Evolutionary conservation across 1,140 invertebrate species (phyloP), one percentile per base, ranked within the genome.

Genomic region (Drosophila ironensis): DNA sequence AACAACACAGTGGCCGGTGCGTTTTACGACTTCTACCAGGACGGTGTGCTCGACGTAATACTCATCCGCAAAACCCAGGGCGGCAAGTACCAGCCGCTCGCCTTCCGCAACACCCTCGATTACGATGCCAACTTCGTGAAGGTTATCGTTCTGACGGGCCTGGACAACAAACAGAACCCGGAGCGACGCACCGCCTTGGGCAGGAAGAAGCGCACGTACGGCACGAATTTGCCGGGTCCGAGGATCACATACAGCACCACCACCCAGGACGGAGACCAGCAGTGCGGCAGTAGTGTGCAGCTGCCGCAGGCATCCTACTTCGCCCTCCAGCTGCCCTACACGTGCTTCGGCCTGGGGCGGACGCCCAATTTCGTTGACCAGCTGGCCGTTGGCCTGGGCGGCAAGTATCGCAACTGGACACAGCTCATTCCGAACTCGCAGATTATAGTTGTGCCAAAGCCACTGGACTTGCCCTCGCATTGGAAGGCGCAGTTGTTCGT

Each of bases 361-460:
- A 98, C 97, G 14, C 98, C 98, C 2, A 99, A 99, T 91, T 99
- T 99, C 91, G 95, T 99, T 1, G 98, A 99, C 89, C 93, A 93
- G 30, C 90, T 99, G 9, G 94, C 93, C 24, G 95, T 99, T 12
- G 96, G 96, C 5, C 92, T 99, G 51, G 95, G 91, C 56, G 92
- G 92, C 47, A 90, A 92, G 72, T 93, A 90, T 0, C 93, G 93
- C 67, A 93, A 93, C 41, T 99, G 96, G 95, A 95, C 95, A 0
- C 97, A 98, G 90, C 95, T 99, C 25, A 99, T 99, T 87, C 98
- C 96, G 24, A 99, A 99, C 90, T 99, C 98, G 1, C 98, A 99
- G 91, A 96, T 99, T 89, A 95, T 99, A 12, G 94, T 99, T 1
- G 97, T 99, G 60, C 98, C 98, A 3, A 94, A 94, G 88, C 97